Conservation (phyloP, 2,797 vertebrate species). For the Taeniopygia guttata region DNA sequence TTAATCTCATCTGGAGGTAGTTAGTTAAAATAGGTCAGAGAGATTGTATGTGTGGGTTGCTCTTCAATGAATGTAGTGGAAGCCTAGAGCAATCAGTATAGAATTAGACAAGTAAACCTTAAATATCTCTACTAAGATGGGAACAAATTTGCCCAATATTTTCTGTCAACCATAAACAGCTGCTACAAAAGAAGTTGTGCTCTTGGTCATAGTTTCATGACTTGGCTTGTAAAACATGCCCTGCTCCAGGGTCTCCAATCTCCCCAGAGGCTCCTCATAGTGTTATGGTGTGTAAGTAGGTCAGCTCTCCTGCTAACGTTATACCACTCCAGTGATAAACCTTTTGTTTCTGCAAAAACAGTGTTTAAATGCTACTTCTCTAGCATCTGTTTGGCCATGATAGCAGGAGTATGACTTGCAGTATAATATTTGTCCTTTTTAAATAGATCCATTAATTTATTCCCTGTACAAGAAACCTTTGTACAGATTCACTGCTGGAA, state of each 20-base stretch:
- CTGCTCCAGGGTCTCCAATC: background rate
- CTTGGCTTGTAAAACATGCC: constrained; percentile 27
- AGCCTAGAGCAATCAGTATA: background rate
- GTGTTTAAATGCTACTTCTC: background rate
- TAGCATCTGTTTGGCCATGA: constrained; percentile 36
- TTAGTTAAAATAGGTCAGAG: constrained; percentile 29
- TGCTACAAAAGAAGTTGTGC: background rate
- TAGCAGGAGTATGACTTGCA: constrained; percentile 19
- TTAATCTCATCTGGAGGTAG: background rate
- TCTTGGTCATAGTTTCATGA: constrained; percentile 9
- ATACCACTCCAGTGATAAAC: constrained; percentile 25
- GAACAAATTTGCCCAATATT: background rate
- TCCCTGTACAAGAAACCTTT: constrained; percentile 43
- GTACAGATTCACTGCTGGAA: constrained; percentile 20
- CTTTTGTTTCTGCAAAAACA: constrained; percentile 48
- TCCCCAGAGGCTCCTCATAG: constrained; percentile 32
- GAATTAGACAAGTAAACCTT: constrained; percentile 11
- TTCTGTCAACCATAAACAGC: background rate
- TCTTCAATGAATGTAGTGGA: background rate
- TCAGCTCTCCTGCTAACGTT: constrained; percentile 27
- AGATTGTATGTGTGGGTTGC: background rate
- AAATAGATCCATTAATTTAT: constrained; percentile 62
- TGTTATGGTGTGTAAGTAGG: constrained; percentile 42
- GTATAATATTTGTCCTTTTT: constrained; percentile 25
- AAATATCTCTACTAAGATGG: background rate